Evolutionary conservation across 2,888 invertebrate genomes (phyloP).

Genomic region (Liopterus haemorrhoidalis): DNA sequence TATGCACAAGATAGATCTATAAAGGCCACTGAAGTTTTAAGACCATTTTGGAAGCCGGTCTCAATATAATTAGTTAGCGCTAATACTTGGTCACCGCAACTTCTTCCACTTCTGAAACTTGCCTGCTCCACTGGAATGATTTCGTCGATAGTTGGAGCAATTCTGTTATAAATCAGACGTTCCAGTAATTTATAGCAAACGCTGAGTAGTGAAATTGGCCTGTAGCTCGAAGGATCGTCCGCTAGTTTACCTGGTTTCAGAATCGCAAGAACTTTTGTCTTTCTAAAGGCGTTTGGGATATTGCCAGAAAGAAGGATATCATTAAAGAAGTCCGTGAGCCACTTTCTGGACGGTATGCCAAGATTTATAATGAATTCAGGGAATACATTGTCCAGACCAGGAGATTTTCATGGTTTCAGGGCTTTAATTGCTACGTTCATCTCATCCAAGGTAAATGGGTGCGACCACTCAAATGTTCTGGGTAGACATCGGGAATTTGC

Average conservation of each 20-base stretch:
- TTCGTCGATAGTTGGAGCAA: no score
- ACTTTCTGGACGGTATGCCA: not conserved
- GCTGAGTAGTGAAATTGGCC: conserved; percentile 7
- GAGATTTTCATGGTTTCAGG: not conserved
- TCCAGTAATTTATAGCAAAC: conserved; percentile 1
- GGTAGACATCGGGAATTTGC: no score
- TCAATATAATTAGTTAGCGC: conserved; percentile 16
- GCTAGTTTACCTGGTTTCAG: conserved; percentile 1
- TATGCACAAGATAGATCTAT: conserved; percentile 17
- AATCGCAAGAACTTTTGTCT: conserved; percentile 1
- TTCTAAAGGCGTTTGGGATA: conserved; percentile 3
- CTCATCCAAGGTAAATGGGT: not conserved
- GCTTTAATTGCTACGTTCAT: not conserved
- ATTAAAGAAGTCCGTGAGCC: conserved; percentile 2
- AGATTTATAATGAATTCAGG: not conserved
- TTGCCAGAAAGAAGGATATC: not conserved
- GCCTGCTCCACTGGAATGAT: conserved; percentile 18
- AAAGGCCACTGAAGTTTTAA: conserved; percentile 21
- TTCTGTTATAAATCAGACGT: no score
- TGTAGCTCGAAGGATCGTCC: conserved; percentile 5
- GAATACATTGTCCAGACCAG: conserved; percentile 1
- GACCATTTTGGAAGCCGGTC: conserved; percentile 15
- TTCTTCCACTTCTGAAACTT: conserved; percentile 15
- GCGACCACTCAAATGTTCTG: no score
- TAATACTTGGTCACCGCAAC: conserved; percentile 19